These are phyloP conservation scores for Sturmia bella DNA, from an alignment of 2,888 invertebrate genomes.

Conservation along the genomic window DNA sequence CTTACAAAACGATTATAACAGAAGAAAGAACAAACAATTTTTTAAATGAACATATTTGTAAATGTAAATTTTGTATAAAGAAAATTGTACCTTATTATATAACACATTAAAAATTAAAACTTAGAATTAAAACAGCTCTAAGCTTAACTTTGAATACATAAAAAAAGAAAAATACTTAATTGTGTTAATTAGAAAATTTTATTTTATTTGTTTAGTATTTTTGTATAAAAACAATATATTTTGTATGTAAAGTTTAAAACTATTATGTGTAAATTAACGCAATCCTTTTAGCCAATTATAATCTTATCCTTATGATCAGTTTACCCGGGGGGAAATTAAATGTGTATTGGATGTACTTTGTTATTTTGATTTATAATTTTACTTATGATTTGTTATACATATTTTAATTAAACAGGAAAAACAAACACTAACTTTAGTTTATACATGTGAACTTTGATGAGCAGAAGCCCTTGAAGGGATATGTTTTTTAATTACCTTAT, in stretches of 20 bases:
- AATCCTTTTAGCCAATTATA: slow-evolving; percentile 49
- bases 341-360: slow-evolving; percentile 19
- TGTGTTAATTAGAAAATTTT: slow-evolving; percentile 41
- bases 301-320: slow-evolving; percentile 6
- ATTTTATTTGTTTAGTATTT: slow-evolving; percentile 34
- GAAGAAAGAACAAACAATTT: slow-evolving; percentile 30
- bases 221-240: slow-evolving; percentile 26
- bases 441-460: slow-evolving; percentile 38
- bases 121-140: slow-evolving; percentile 59
- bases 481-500: slow-evolving; percentile 34
- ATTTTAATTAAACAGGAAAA: slow-evolving; percentile 28
- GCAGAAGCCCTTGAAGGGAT: slow-evolving; percentile 51
- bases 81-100: slow-evolving; percentile 69
- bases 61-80: slow-evolving; percentile 69
- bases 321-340: slow-evolving; percentile 1
- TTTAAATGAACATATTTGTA: slow-evolving; percentile 54
- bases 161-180: background rate
- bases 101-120: slow-evolving; percentile 40
- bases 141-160: slow-evolving; percentile 54
- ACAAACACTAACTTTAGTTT: slow-evolving; percentile 49
- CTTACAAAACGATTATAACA: slow-evolving; percentile 36
- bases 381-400: slow-evolving; percentile 47
- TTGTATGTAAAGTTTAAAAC: slow-evolving; percentile 49
- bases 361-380: slow-evolving; percentile 29
- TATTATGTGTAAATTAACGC: slow-evolving; percentile 18